A percentile compares a stretch with the other conserved stretches of the same genome.
phyloP scores from a whole-genome alignment of 1,140 invertebrate species.

The Scaptomyza graminum region DNA sequence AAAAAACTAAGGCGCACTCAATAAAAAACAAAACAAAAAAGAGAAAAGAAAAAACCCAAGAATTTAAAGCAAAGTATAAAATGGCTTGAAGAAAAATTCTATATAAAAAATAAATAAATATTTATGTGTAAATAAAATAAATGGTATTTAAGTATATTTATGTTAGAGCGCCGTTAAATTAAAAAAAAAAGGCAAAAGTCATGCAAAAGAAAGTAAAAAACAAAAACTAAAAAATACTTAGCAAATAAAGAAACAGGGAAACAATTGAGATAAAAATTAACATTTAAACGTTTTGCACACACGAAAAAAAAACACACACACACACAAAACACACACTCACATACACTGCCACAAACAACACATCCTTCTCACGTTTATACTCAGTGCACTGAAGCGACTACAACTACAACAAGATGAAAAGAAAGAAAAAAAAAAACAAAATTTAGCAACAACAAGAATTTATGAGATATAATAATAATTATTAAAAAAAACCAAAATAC shows the following conservation, averaged over 20 bases:
- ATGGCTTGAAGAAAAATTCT: slow-evolving; percentile 49
- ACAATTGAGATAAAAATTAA: slow-evolving; percentile 81
- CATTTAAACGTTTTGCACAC: slow-evolving; percentile 78
- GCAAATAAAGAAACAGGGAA: slow-evolving; percentile 82
- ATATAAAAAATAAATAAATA: slow-evolving; percentile 46
- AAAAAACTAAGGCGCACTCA: slow-evolving; percentile 52
- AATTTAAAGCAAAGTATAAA: slow-evolving; percentile 43
- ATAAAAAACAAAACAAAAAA: slow-evolving; percentile 45
- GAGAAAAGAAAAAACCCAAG: slow-evolving; percentile 23
- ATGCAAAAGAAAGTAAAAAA: slow-evolving; percentile 23
- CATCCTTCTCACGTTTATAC: slow-evolving; percentile 7
- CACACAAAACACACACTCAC: slow-evolving; percentile 13
- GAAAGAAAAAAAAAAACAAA: slow-evolving; percentile 78
- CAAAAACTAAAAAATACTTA: slow-evolving; percentile 58
- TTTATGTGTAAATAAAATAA: slow-evolving; percentile 59
- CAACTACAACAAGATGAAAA: slow-evolving; percentile 28
- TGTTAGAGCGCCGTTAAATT: slow-evolving; percentile 69
- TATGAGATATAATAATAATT: slow-evolving; percentile 79
- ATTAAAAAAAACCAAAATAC: slow-evolving; percentile 55
- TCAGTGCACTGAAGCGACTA: slow-evolving; percentile 37
- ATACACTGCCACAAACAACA: slow-evolving; percentile 21
- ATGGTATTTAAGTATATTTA: slow-evolving; percentile 77
- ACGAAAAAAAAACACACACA: slow-evolving; percentile 34
- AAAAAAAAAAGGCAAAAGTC: slow-evolving; percentile 37
- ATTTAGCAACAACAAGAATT: slow-evolving; percentile 83